These are phyloP conservation scores for Stegana nigrithorax DNA, from an alignment of 2,888 invertebrate species.

Conservation along the genomic window DNA sequence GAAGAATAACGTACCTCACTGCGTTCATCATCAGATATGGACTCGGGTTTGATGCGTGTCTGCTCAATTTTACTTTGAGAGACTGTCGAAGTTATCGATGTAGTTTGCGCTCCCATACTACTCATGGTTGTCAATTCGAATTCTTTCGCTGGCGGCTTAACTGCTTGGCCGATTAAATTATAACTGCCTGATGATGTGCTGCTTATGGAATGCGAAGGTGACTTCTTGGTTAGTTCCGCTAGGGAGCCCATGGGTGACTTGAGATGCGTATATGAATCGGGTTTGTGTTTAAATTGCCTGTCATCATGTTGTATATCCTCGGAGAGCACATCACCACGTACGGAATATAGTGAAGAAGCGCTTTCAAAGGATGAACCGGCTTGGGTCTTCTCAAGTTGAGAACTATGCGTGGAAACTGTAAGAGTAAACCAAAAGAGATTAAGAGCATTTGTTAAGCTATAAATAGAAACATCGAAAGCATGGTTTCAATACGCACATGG, in stretches of 20 bases:
- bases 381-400: constrained; percentile 72
- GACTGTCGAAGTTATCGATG: neutral
- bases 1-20: constrained; percentile 78
- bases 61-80: constrained; percentile 30
- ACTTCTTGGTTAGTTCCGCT: constrained; percentile 49
- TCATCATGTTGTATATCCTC: constrained; percentile 73
- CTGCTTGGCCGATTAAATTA: constrained; percentile 65
- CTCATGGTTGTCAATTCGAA: constrained; percentile 40
- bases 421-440: neutral
- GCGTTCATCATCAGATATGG: constrained; percentile 77
- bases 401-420: constrained; percentile 67
- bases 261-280: constrained; percentile 23
- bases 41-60: constrained; percentile 69
- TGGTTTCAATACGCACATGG: constrained; percentile 37
- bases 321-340: constrained; percentile 76
- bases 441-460: neutral
- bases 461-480: neutral
- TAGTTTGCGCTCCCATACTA: constrained; percentile 31
- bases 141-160: constrained; percentile 46
- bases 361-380: constrained; percentile 91
- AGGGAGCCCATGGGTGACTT: constrained; percentile 43
- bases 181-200: constrained; percentile 74
- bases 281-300: constrained; percentile 23
- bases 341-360: constrained; percentile 84
- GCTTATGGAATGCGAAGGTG: constrained; percentile 72